These are phyloP conservation scores for Syngnathoides biaculeatus DNA, from an alignment of 2,113 vertebrate genomes.

Conservation along the genomic window DNA sequence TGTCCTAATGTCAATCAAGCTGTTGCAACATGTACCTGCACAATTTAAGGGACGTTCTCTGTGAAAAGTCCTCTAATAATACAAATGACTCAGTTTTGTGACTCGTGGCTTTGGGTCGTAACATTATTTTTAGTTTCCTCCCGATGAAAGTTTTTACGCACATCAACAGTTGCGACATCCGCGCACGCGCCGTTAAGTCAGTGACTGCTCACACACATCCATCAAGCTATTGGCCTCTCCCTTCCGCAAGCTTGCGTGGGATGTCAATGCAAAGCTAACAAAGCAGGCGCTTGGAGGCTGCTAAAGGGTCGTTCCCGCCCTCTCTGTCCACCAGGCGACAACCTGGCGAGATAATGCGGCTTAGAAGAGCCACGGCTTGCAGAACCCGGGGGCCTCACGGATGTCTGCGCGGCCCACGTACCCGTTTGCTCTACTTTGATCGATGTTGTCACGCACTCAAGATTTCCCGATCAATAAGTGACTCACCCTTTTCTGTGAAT, in stretches of 20 bases:
- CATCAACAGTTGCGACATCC: background rate
- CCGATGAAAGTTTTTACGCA: background rate
- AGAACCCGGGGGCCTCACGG: constrained; percentile 3
- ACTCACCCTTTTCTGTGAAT: constrained; percentile 33
- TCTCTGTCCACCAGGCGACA: constrained; percentile 62
- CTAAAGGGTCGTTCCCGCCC: constrained; percentile 48
- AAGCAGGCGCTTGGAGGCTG: constrained; percentile 44
- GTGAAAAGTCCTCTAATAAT: background rate
- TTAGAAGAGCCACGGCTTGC: constrained; percentile 29
- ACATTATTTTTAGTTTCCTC: background rate
- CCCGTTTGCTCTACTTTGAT: constrained; percentile 23
- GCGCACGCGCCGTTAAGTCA: constrained; percentile 9
- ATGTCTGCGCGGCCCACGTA: constrained; percentile 16
- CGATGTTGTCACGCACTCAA: constrained; percentile 46
- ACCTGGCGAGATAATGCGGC: constrained; percentile 45
- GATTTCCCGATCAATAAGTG: constrained; percentile 59
- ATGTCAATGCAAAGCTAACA: constrained; percentile 61
- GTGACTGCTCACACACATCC: constrained; percentile 35
- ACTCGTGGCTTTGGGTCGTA: background rate
- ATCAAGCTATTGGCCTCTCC: constrained; percentile 41
- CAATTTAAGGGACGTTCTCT: background rate
- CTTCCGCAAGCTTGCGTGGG: constrained; percentile 42
- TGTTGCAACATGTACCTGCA: too few species aligned
- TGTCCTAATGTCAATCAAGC: background rate
- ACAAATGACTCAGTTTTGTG: background rate